Base-by-base conservation (phyloP, 2,888 invertebrate species). In the Timandra comae region DNA sequence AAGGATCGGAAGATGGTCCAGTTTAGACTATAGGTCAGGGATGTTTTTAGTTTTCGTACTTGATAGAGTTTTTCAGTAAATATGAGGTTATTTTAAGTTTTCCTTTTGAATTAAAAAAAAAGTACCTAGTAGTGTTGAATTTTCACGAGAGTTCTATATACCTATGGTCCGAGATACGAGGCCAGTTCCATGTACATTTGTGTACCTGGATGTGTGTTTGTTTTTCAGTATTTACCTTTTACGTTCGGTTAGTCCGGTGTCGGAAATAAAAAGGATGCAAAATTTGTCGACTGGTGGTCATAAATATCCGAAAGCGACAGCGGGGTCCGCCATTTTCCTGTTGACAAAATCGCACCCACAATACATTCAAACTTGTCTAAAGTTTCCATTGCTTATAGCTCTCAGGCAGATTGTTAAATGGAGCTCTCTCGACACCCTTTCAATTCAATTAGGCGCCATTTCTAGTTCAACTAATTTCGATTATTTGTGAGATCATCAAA, bases 271-370 rank as follows among this genome's bases (percentile, higher is more conserved):
- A 79, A 76, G 70, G 65, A 73, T 75, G 70, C 68, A 71, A 63
- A 75, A 78, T 78, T 77, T 74, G 75, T 75, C 68, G 71, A 72
- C 63, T 73, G 65, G 63, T 46, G 68, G 63, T 72, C 75, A 73
- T 82, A 82, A 82, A 82, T 82, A 76, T 73, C 60, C 61, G 48
- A 64, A 68, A 64, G 67, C 66, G 80, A 80, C 81, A 63, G 68
- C 61, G 56, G 60, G 76, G 67, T 67, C 72, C 82, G 78, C 82
- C 80, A 79, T 82, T 82, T 81, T 78, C 77, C 76, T 82, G 82
- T 82, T 81, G 80, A 82, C 82, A 81, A 77, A 80, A 78, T 75
- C 76, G 71, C 68, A 63, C 70, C 72, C 73, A 64, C 75, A 75
- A 79, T 75, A 80, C 74, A 77, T 81, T 72, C 66, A 64, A 77